Percentiles rank a stretch among this genome's conserved stretches.
phyloP scores from a whole-genome alignment of 2,113 vertebrate genomes.

The Reinhardtius hippoglossoides region DNA sequence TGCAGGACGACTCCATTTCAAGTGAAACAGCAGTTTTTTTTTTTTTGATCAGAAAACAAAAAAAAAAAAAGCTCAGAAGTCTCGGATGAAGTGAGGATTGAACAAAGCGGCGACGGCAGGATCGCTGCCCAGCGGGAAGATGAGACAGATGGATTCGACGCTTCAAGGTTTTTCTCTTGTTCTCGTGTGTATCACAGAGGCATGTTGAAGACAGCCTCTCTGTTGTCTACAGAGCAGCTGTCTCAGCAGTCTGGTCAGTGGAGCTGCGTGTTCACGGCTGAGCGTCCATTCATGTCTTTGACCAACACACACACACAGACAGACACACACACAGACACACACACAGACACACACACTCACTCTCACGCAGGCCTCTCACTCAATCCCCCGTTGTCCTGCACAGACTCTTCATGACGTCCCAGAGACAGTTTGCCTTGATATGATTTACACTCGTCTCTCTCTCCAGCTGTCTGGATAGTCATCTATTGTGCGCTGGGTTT shows the following conservation, averaged over 20 bases:
- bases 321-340: neutral
- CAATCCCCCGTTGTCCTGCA: slow-evolving; percentile 22
- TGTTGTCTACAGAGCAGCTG: slow-evolving; percentile 61
- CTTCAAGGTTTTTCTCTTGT: slow-evolving; percentile 43
- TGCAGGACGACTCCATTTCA: neutral
- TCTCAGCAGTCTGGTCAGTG: slow-evolving; percentile 57
- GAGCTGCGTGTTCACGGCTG: slow-evolving; percentile 39
- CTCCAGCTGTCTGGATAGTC: slow-evolving; percentile 57
- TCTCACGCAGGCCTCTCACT: neutral
- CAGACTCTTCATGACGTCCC: slow-evolving; percentile 16
- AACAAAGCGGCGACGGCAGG: slow-evolving; percentile 19
- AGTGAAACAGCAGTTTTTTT: slow-evolving; percentile 8
- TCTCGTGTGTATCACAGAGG: neutral
- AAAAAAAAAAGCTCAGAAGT: neutral
- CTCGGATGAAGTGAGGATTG: slow-evolving; percentile 9
- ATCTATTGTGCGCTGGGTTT: slow-evolving; percentile 5
- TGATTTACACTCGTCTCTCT: slow-evolving; percentile 58
- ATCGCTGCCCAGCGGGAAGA: slow-evolving; percentile 27
- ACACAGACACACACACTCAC: too few species aligned
- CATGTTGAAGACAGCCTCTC: slow-evolving; percentile 52
- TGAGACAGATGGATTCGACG: slow-evolving; percentile 53
- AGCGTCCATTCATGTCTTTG: slow-evolving; percentile 42
- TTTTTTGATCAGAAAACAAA: neutral
- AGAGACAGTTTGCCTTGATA: slow-evolving; percentile 51
- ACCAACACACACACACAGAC: slow-evolving; percentile 29